phyloP scores from a whole-genome alignment of 2,113 vertebrate genomes.

The Numida meleagris region DNA sequence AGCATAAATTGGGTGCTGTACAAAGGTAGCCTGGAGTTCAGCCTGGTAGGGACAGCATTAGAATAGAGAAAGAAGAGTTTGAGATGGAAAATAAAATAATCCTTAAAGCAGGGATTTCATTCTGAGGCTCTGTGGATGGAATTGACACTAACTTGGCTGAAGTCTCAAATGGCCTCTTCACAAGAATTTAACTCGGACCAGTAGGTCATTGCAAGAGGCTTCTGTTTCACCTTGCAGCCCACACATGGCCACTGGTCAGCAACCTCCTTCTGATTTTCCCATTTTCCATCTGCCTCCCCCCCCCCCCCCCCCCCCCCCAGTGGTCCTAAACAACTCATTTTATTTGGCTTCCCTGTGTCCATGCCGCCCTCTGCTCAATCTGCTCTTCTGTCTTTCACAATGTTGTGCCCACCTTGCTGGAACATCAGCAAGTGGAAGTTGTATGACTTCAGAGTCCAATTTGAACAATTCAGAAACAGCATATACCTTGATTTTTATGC shows the following conservation, averaged over 20 bases:
- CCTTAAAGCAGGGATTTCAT: not conserved
- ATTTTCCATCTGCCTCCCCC: not conserved
- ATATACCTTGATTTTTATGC: rapidly evolving
- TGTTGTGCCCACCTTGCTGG: too few species aligned
- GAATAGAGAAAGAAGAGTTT: constrained; percentile 15
- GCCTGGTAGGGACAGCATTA: not conserved
- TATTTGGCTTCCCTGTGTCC: not conserved
- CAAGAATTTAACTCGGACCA: not conserved
- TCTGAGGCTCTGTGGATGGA: not conserved
- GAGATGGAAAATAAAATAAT: not conserved
- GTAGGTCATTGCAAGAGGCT: not conserved
- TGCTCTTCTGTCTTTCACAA: not conserved
- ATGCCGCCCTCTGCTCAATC: not conserved
- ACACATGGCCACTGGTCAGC: not conserved
- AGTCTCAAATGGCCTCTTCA: not conserved
- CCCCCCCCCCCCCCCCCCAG: not conserved
- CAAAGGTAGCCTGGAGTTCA: constrained; percentile 53
- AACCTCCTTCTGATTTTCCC: not conserved
- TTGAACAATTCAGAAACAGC: not conserved
- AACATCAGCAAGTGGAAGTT: not conserved
- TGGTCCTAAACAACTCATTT: not conserved
- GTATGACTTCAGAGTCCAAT: not conserved
- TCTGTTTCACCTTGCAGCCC: not conserved
- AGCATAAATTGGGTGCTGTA: constrained; percentile 1
- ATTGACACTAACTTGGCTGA: not conserved